Evolutionary conservation across 2,888 invertebrate species (phyloP), one percentile per base, ranked within the genome.

Genomic region (Anodontia alba): DNA sequence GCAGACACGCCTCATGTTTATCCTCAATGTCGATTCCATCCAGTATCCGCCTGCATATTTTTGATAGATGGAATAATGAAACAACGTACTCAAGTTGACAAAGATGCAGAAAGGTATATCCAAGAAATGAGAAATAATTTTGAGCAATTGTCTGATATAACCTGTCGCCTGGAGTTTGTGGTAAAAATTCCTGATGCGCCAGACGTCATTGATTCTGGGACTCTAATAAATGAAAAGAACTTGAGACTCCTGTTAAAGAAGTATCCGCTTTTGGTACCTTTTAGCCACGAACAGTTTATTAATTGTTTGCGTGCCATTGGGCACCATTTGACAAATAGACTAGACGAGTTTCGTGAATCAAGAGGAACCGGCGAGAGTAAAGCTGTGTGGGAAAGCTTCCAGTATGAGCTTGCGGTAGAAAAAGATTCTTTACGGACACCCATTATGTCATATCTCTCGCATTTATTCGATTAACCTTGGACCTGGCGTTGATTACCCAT

Each of bases 401-500:
- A 76, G 51, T 31, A 70, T 46, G 77, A 77, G 43, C 51, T 71
- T 10, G 77, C 72, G 1, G 17, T 72, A 17, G 77, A 77, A 43
- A n/a, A 71, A 77, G 57, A 49, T 77, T 15, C 49, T 77, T 17
- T 77, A 71, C 36, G 77, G 71, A n/a, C 67, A 62, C 31, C 77
- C 77, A 49, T 49, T 72, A 7, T 74, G 77, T 67, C 33, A 36
- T 31, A 26, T 31, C n/a, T 77, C 77, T 33, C 57, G 54, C 26
- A n/a, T 42, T 26, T 77, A 77, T 72, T 72, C 67, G 43, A 72
- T 38, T 17, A 77, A 77, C 29, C 72, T 76, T 8, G 76, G 76
- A 12, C 70, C 62, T 1, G 76, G 76, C 31, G 15, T 70, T 26
- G 31, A 70, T 17, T 76, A 70, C 33, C 70, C 76, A 43, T 46